phyloP scores from a whole-genome alignment of 1,140 invertebrate species.

The Drosophila lacertosa region DNA sequence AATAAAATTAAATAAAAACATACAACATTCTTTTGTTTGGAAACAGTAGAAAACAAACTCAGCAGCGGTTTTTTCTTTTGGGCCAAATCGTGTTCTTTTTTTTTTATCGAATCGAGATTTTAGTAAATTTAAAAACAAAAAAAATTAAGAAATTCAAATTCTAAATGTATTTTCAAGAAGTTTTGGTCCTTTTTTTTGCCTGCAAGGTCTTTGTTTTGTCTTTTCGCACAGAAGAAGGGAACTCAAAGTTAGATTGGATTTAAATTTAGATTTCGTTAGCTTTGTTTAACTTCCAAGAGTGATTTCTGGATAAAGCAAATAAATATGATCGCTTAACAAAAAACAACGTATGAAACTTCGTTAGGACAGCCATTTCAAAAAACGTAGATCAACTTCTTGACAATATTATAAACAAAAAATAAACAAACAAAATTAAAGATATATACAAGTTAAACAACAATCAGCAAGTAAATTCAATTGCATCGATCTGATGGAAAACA shows the following conservation, averaged over 20 bases:
- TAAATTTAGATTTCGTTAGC: slow-evolving; percentile 4
- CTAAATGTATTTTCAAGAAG: slow-evolving; percentile 79
- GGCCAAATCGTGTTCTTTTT: slow-evolving; percentile 74
- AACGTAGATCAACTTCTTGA: slow-evolving; percentile 96
- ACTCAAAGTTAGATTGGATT: slow-evolving; percentile 16
- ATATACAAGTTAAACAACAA: slow-evolving; percentile 41
- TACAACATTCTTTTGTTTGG: slow-evolving; percentile 61
- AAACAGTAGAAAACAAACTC: slow-evolving; percentile 66
- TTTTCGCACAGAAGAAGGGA: slow-evolving; percentile 17
- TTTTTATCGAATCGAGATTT: slow-evolving; percentile 23
- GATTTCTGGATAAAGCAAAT: neutral
- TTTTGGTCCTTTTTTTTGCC: slow-evolving; percentile 72
- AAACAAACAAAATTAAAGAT: slow-evolving; percentile 46
- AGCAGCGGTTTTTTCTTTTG: slow-evolving; percentile 42
- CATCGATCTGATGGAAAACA: slow-evolving; percentile 21
- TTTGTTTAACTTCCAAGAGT: neutral
- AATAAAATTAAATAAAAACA: slow-evolving; percentile 56
- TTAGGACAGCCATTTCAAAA: slow-evolving; percentile 91
- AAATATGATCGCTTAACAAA: slow-evolving; percentile 41
- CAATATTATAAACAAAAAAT: slow-evolving; percentile 85
- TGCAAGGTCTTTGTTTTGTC: slow-evolving; percentile 38
- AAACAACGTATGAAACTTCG: slow-evolving; percentile 70
- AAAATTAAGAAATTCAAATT: slow-evolving; percentile 32
- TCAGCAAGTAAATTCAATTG: slow-evolving; percentile 1
- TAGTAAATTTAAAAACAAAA: slow-evolving; percentile 33